Base-by-base conservation (phyloP, 2,797 vertebrate species). In the Macropodus opercularis region DNA sequence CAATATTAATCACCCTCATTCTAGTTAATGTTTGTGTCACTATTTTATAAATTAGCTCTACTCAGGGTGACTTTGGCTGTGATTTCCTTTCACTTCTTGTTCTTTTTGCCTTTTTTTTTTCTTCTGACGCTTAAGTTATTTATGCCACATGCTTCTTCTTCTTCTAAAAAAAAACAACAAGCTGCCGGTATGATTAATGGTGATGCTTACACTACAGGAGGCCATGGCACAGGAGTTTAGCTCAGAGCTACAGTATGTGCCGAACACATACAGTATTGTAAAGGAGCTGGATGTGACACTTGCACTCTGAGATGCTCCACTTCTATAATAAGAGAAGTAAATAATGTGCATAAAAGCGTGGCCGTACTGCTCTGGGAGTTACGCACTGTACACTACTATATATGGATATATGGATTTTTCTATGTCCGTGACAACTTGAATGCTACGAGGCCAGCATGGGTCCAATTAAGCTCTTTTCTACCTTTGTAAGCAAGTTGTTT, bases 151-250 rank as follows among this genome's bases (percentile, higher is more conserved):
- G 69, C 79, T 80, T 77, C 61, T 71, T 63, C 56, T 67, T 66
- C n/a, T n/a, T 75, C 15, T 8, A 35, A 35, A 35, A 57, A 66
- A 74, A 71, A 78, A 38, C 12, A 2, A 52, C 13, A 38, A 68
- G 70, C 81, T 81, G 85, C 74, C 81, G 44, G 61, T 86, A 81
- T 90, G 85, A 91, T 90, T 87, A 90, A 91, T 89, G 87, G 73
- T 38, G 71, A 76, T 63, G 80, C 83, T 75, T 73, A 61, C 52
- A 44, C 51, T 36, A 36, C 35, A 36, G 35, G 83, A 79, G 61
- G 65, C 76, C 75, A 63, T 29, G n/a, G 41, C n/a, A 58, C 72
- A 48, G 70, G 68, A 77, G 72, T 85, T 78, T 63, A 72, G 84
- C 80, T 85, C 53, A 44, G 71, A 85, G 84, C 69, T 49, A 38